phyloP scores from a whole-genome alignment of 2,888 invertebrate species.

The Aelia acuminata region DNA sequence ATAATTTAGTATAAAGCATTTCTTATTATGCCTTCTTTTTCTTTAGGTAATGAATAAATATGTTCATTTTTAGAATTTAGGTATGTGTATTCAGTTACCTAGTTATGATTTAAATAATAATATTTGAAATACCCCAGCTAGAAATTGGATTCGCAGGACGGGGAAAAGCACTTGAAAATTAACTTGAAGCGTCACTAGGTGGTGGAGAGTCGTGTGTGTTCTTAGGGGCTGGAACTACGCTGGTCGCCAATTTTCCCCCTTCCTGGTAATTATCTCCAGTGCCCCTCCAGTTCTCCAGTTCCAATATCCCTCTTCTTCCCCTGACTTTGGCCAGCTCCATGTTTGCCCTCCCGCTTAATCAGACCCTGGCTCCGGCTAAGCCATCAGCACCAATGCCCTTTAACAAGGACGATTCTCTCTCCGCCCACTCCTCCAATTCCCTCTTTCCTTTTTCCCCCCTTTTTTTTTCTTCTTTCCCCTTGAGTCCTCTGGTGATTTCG shows the following conservation, averaged over 20 bases:
- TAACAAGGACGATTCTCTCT: slow-evolving; percentile 29
- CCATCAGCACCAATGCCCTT: slow-evolving; percentile 22
- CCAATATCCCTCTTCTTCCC: slow-evolving; percentile 48
- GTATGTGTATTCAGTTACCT: background rate
- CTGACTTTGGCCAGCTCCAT: slow-evolving; percentile 38
- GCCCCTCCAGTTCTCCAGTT: slow-evolving; percentile 49
- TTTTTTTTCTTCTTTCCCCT: background rate
- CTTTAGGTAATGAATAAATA: too few relatives aligned
- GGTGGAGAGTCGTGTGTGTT: slow-evolving; percentile 38
- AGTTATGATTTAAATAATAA: background rate
- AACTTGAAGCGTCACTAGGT: background rate
- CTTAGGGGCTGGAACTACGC: slow-evolving; percentile 23
- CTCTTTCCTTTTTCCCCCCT: background rate
- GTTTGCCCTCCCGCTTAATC: slow-evolving; percentile 45
- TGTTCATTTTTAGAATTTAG: background rate
- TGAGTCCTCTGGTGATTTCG: background rate
- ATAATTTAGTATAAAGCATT: too few relatives aligned
- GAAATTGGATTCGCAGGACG: background rate
- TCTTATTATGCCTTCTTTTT: too few relatives aligned
- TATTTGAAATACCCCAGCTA: background rate
- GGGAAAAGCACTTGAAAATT: background rate
- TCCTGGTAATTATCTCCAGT: slow-evolving; percentile 48
- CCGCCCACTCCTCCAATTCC: background rate
- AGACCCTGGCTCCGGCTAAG: slow-evolving; percentile 29
- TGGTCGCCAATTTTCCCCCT: slow-evolving; percentile 42